These are phyloP conservation scores for Brachycybe producta DNA, from an alignment of 2,888 invertebrate genomes.

Conservation along the genomic window DNA sequence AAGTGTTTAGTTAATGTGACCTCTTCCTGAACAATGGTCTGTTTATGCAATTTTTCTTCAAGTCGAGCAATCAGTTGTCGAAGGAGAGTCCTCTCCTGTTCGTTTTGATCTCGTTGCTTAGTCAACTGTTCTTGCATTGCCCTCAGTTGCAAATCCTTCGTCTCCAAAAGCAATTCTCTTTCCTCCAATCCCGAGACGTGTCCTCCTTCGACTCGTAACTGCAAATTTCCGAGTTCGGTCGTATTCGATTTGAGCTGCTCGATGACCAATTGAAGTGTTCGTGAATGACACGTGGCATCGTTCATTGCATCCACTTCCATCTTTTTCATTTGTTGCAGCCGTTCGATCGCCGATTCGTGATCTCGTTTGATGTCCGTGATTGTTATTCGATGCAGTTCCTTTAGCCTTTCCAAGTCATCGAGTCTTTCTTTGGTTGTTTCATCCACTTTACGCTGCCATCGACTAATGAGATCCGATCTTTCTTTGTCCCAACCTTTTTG, in stretches of 20 bases:
- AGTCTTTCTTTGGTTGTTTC: not conserved
- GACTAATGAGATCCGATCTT: not conserved
- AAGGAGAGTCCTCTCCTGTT: not conserved
- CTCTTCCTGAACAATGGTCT: constrained; percentile 3
- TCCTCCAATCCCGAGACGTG: not conserved
- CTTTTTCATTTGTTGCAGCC: constrained; percentile 7
- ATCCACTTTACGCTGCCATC: constrained; percentile 3
- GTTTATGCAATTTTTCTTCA: constrained; percentile 6
- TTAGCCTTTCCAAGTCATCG: constrained; percentile 3
- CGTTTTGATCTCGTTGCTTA: constrained; percentile 8
- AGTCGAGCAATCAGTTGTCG: constrained; percentile 1
- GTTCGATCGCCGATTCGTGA: constrained; percentile 4
- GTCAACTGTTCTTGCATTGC: constrained; percentile 6
- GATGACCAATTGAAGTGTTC: constrained; percentile 4
- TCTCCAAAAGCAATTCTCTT: not conserved
- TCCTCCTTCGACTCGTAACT: not conserved
- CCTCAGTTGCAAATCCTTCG: constrained; percentile 1
- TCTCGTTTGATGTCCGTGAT: constrained; percentile 2
- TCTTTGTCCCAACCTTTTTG: constrained; percentile 2
- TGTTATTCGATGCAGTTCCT: constrained; percentile 1
- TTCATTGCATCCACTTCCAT: constrained; percentile 9
- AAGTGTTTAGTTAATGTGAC: not conserved
- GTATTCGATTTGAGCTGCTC: constrained; percentile 9
- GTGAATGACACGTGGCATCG: constrained; percentile 2
- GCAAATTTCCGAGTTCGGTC: not conserved